A percentile compares a stretch with the other conserved stretches of the same genome.
Evolutionary conservation across 2,113 vertebrate genomes (phyloP).

Genomic region (Pituophis catenifer): DNA sequence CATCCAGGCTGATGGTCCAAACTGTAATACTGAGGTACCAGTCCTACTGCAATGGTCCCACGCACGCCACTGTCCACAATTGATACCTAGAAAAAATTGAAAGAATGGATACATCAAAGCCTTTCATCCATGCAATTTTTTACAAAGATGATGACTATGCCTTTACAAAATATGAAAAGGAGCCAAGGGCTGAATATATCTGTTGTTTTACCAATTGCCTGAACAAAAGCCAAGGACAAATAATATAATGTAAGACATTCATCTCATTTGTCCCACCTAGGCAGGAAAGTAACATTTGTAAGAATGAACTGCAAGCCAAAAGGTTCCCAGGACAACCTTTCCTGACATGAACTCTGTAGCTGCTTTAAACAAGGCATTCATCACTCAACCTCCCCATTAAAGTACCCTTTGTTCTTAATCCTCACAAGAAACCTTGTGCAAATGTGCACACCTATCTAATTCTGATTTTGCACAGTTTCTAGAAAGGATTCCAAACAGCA

Average conservation of each 20-base stretch:
- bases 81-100: conserved; percentile 77
- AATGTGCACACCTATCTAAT: neutral
- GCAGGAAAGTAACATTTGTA: neutral
- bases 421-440: neutral
- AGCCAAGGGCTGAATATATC: neutral
- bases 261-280: neutral
- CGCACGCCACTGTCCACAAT: conserved; percentile 90
- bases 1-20: conserved; percentile 88
- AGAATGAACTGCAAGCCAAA: neutral
- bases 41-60: conserved; percentile 89
- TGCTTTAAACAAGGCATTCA: neutral
- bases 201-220: neutral
- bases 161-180: neutral
- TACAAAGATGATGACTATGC: neutral
- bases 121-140: neutral
- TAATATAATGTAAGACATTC: neutral
- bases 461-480: neutral
- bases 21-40: conserved; percentile 90
- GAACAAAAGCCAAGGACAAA: neutral
- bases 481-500: neutral
- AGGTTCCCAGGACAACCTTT: neutral
- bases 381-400: neutral
- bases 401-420: neutral
- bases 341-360: neutral
- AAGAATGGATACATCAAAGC: neutral